phyloP scores from a whole-genome alignment of 2,888 invertebrate species.

The Malthinus seriepunctatus region DNA sequence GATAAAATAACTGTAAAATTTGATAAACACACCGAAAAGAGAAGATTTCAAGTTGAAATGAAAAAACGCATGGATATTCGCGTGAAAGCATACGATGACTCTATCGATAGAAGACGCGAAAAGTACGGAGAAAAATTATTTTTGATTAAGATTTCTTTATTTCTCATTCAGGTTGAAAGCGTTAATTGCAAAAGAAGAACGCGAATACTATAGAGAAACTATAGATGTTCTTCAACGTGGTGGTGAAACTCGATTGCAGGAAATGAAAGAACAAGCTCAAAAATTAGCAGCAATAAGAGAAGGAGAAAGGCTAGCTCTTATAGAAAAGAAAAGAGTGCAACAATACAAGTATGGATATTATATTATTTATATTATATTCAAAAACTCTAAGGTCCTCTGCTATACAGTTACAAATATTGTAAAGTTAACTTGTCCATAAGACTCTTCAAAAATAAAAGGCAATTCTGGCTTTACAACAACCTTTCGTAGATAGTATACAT shows the following conservation, averaged over 20 bases:
- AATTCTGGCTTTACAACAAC: no score
- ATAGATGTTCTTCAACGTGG: conserved; percentile 60
- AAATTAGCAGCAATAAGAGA: conserved; percentile 57
- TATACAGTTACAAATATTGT: no score
- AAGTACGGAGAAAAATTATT: conserved; percentile 33
- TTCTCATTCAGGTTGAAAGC: conserved; percentile 51
- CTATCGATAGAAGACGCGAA: conserved; percentile 52
- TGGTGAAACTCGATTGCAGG: conserved; percentile 55
- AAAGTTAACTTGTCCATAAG: no score
- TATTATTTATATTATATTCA: not conserved
- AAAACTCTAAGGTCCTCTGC: not conserved
- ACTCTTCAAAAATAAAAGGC: no score
- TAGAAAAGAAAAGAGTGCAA: conserved; percentile 52
- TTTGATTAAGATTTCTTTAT: not conserved
- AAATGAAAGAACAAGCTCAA: conserved; percentile 56
- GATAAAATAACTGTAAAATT: conserved; percentile 39
- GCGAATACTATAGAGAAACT: conserved; percentile 58
- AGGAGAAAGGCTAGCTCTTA: conserved; percentile 58
- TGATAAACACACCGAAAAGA: conserved; percentile 40
- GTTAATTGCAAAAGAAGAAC: conserved; percentile 58
- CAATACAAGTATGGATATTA: conserved; percentile 47
- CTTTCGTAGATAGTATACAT: no score
- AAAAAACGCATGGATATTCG: conserved; percentile 43
- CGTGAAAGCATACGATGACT: conserved; percentile 43
- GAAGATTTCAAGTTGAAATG: conserved; percentile 39